phyloP scores from a whole-genome alignment of 1,140 invertebrate genomes.

The Sinella curviseta region DNA sequence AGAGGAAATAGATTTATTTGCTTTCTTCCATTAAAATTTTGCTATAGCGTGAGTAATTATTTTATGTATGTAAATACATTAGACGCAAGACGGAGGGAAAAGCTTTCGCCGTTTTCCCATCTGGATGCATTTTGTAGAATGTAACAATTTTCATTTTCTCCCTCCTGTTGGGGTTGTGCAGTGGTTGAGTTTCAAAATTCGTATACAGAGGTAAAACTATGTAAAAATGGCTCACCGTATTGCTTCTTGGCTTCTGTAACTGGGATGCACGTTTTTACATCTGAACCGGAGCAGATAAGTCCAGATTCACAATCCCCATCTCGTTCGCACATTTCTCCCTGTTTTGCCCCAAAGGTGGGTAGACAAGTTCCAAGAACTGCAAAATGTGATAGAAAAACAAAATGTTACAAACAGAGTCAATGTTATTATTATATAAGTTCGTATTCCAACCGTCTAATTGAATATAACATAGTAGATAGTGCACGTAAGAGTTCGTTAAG shows the following conservation, averaged over 20 bases:
- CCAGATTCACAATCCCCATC: slow-evolving; percentile 75
- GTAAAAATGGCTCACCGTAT: slow-evolving; percentile 63
- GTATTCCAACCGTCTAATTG: too few species aligned
- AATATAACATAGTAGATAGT: too few species aligned
- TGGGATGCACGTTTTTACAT: slow-evolving; percentile 70
- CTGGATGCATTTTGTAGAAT: too few species aligned
- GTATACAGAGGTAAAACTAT: neutral
- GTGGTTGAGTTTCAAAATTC: neutral
- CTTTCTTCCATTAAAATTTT: too few species aligned
- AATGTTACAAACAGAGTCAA: neutral
- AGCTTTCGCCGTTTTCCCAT: too few species aligned
- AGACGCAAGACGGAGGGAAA: too few species aligned
- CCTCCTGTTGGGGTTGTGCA: too few species aligned
- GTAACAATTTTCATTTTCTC: too few species aligned
- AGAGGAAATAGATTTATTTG: too few species aligned
- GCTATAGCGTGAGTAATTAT: too few species aligned
- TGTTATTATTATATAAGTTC: neutral
- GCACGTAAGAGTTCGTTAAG: too few species aligned
- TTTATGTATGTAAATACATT: too few species aligned
- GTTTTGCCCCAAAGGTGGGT: slow-evolving; percentile 69
- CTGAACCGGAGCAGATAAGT: slow-evolving; percentile 63
- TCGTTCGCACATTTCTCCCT: slow-evolving; percentile 70
- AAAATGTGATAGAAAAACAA: slow-evolving; percentile 41
- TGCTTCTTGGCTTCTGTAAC: slow-evolving; percentile 73
- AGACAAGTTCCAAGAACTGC: slow-evolving; percentile 69